Evolutionary conservation across 2,888 invertebrate genomes (phyloP), one percentile per base, ranked within the genome.

Genomic region (Rhabditoides inermis): DNA sequence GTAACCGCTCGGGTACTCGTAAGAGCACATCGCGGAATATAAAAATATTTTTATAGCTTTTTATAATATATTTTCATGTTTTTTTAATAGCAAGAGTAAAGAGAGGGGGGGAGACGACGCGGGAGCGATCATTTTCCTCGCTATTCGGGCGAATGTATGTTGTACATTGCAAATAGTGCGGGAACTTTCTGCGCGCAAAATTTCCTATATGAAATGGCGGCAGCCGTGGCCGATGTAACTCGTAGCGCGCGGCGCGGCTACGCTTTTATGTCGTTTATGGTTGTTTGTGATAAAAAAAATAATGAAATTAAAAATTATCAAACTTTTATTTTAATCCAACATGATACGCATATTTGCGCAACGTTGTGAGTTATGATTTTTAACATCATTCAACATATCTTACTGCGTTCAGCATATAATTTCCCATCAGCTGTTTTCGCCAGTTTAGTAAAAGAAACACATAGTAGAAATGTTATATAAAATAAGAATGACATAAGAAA

Each of bases 91-190:
- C 12, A 12, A 49, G 20, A 46, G n/a, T n/a, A 22, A 20, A 45
- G 40, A 6, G 25, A 1, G 49, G 49, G 3, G 45, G 49, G 25
- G 47, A 52, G 27, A 41, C 52, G 6, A 49, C 49, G 26, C 55
- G 53, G 2, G 49, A 50, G 12, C 53, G 36, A 71, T 73, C 39
- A 73, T 68, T 55, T 73, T 73, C n/a, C 72, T 61, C 3, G 71
- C 73, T 23, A 73, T 60, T 46, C 69, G 40, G 22, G 55, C 63
- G 61, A 41, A 39, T 53, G 47, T 39, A 5, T 15, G 28, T 28
- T 28, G 18, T 42, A 42, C 20, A 22, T 23, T n/a, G 5, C 22
- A 2, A n/a, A n/a, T n/a, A n/a, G n/a, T n/a, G n/a, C n/a, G n/a
- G n/a, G n/a, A n/a, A n/a, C n/a, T n/a, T n/a, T n/a, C n/a, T n/a